These are phyloP conservation scores for Octopus sinensis DNA, from an alignment of 1,140 invertebrate genomes.

Conservation along the genomic window DNA sequence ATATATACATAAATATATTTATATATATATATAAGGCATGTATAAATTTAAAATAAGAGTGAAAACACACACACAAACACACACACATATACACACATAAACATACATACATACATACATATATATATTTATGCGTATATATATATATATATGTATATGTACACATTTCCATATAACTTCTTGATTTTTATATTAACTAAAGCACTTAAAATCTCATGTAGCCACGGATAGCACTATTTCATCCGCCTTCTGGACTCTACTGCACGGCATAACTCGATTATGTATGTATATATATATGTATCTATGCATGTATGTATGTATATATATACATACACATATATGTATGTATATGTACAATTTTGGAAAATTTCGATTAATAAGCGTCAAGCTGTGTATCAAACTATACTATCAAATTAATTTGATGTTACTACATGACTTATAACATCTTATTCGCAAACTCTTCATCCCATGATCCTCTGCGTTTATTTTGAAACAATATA, in stretches of 20 bases:
- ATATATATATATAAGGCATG: neutral
- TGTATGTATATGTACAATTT: neutral
- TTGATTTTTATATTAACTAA: no score
- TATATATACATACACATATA: neutral
- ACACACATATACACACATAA: neutral
- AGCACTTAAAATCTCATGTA: no score
- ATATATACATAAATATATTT: conserved; percentile 6
- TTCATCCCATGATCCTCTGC: no score
- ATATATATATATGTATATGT: neutral
- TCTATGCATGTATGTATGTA: neutral
- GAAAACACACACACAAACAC: neutral
- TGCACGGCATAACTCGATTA: neutral
- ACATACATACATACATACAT: neutral
- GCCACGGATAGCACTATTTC: no score
- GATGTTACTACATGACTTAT: no score
- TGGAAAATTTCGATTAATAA: no score
- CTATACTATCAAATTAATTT: no score
- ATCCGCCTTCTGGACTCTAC: no score
- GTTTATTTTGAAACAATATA: no score
- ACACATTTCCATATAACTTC: neutral
- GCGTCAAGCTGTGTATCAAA: no score
- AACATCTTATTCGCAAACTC: no score
- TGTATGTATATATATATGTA: neutral
- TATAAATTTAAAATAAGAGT: no score
- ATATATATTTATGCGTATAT: neutral